phyloP scores from a whole-genome alignment of 2,888 invertebrate genomes.

The Apamea monoglypha region DNA sequence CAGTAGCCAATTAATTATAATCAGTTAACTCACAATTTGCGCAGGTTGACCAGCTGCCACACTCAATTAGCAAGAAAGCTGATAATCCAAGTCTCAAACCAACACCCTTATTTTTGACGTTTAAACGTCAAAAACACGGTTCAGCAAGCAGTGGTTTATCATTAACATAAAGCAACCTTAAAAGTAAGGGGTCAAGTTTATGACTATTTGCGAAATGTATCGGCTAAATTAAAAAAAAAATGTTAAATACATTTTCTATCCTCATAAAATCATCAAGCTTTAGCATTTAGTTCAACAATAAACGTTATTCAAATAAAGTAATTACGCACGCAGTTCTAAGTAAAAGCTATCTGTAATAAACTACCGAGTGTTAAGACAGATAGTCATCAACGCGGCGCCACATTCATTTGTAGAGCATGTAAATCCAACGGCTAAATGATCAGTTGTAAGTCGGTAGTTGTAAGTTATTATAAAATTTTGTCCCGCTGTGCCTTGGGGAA shows the following conservation, averaged over 20 bases:
- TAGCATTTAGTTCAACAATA: conserved; percentile 38
- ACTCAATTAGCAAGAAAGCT: conserved; percentile 43
- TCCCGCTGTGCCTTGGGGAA: conserved; percentile 16
- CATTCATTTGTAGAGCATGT: conserved; percentile 37
- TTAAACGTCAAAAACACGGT: not conserved
- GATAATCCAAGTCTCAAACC: conserved; percentile 1
- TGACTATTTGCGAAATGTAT: not conserved
- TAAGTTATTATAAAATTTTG: conserved; percentile 12
- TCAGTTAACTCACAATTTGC: conserved; percentile 59
- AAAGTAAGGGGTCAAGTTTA: not conserved
- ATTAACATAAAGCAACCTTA: not conserved
- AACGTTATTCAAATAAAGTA: conserved; percentile 57
- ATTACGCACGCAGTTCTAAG: conserved; percentile 39
- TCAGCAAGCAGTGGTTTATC: not conserved
- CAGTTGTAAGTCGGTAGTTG: conserved; percentile 2
- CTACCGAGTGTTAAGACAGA: conserved; percentile 40
- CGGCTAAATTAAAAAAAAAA: too few species aligned
- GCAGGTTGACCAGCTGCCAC: conserved; percentile 58
- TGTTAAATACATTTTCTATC: not conserved
- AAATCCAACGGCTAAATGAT: conserved; percentile 8
- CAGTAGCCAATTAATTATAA: conserved; percentile 56
- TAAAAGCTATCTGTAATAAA: conserved; percentile 43
- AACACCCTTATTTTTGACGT: not conserved
- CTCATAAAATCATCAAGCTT: conserved; percentile 16
- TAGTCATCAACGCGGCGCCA: conserved; percentile 54